Base-by-base conservation (phyloP, 1,140 invertebrate species). In the Aphis gossypii region DNA sequence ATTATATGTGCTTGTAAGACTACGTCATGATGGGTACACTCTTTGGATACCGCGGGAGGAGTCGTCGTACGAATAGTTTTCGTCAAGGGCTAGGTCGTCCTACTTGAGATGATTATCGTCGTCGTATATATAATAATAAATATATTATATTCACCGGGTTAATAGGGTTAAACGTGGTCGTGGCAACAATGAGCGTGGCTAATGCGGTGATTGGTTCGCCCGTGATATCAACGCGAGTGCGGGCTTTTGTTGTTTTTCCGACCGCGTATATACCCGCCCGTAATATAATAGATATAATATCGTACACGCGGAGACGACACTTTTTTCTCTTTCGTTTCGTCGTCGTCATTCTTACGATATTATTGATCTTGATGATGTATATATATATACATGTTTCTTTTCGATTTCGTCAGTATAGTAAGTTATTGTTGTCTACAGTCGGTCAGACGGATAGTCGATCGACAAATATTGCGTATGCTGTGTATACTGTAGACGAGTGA, bases 91-190 rank as follows among this genome's bases (percentile, higher is more conserved):
- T 86, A 86, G 83, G 83, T 86, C 83, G 38, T 86, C 23, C 83
- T 86, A 44, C 83, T 86, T 44, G 83, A 44, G 83, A 44, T 25
- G 83, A 86, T 83, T 86, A 86, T 86, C 83, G 83, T 86, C 83
- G 9, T 8, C 5, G 41, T 25, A 9, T 86, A 86, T 86, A 83
- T 82, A 35, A 83, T 83, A 83, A 23, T 83, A 51, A 51, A 6
- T 83, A 83, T 38, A 35, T 83, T 38, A 35, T 83, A 38, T 83
- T 35, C 82, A 83, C 20, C 35, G 35, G 82, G 82, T 83, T 83
- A 83, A 83, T 83, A 83, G 82, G 82, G 82, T 83, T 83, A 83
- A 83, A 83, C 82, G 83, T 86, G 83, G 38, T 83, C 83, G 83
- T 44, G 41, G 21, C 4, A 86, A 86, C 83, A 44, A 41, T 41